Conservation (phyloP, 1,140 invertebrate species). For the Drosophila pallidifrons region DNA sequence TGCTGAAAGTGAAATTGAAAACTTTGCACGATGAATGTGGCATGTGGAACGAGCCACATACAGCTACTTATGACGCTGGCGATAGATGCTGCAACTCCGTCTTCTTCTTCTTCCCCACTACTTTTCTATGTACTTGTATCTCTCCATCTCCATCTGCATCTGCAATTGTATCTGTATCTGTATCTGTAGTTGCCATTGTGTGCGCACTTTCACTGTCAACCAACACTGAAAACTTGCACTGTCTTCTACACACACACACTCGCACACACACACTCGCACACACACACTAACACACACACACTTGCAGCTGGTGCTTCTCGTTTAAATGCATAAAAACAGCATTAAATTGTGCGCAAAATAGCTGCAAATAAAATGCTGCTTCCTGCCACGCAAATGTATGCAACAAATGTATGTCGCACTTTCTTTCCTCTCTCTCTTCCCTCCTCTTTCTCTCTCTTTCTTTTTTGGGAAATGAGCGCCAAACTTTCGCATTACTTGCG, state of each 20-base stretch:
- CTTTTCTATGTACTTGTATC: constrained; percentile 18
- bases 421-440: not conserved
- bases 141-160: too few relatives aligned
- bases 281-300: not conserved
- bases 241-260: constrained; percentile 49
- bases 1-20: constrained; percentile 82
- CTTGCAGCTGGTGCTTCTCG: not conserved
- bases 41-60: constrained; percentile 19
- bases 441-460: not conserved
- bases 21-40: constrained; percentile 71
- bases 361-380: constrained; percentile 71
- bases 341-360: constrained; percentile 80
- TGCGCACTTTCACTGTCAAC: constrained; percentile 71
- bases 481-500: constrained; percentile 43
- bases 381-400: constrained; percentile 68
- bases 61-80: constrained; percentile 28
- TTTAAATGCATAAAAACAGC: constrained; percentile 78
- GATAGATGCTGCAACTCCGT: not conserved
- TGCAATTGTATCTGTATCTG: constrained; percentile 24
- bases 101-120: not conserved
- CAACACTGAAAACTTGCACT: constrained; percentile 60
- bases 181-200: constrained; percentile 31
- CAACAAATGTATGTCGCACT: constrained; percentile 57
- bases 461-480: constrained; percentile 42
- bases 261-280: constrained; percentile 7